phyloP scores from a whole-genome alignment of 2,888 invertebrate genomes.

The Leptinotarsa tumamoca region DNA sequence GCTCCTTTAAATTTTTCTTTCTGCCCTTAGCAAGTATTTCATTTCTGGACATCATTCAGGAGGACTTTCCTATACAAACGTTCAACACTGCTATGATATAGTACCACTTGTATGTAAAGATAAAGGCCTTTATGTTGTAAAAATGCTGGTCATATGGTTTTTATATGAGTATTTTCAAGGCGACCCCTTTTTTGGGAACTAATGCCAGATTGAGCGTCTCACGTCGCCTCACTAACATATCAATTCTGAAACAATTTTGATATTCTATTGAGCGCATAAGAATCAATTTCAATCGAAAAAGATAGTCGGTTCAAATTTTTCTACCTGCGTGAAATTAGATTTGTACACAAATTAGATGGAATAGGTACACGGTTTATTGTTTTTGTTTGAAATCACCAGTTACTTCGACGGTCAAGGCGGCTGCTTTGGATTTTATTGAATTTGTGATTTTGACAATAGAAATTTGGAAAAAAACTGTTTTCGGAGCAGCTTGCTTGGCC shows the following conservation, averaged over 20 bases:
- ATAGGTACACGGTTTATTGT: conserved; percentile 21
- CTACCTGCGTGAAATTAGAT: conserved; percentile 33
- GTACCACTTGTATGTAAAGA: conserved; percentile 41
- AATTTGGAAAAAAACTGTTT: conserved; percentile 21
- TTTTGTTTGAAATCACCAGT: conserved; percentile 15
- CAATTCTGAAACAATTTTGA: conserved; percentile 39
- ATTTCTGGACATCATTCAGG: conserved; percentile 15
- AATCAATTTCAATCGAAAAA: conserved; percentile 33
- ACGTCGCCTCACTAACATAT: conserved; percentile 38
- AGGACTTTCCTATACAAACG: conserved; percentile 23
- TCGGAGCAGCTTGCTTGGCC: conserved; percentile 28
- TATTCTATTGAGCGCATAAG: conserved; percentile 34
- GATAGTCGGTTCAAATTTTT: conserved; percentile 33
- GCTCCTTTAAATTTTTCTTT: neutral
- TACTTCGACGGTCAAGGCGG: neutral
- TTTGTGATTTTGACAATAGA: conserved; percentile 14
- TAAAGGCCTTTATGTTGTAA: conserved; percentile 42
- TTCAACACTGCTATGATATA: conserved; percentile 29
- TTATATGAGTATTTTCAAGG: conserved; percentile 39
- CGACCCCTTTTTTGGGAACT: conserved; percentile 26
- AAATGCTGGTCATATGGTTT: conserved; percentile 40
- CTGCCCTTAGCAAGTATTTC: conserved; percentile 8
- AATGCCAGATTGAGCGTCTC: conserved; percentile 9
- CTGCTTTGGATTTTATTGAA: conserved; percentile 1
- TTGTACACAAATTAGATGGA: conserved; percentile 38